A percentile compares a stretch with the other conserved stretches of the same genome.
phyloP scores from a whole-genome alignment of 2,113 vertebrate genomes.

The Oryzias celebensis region DNA sequence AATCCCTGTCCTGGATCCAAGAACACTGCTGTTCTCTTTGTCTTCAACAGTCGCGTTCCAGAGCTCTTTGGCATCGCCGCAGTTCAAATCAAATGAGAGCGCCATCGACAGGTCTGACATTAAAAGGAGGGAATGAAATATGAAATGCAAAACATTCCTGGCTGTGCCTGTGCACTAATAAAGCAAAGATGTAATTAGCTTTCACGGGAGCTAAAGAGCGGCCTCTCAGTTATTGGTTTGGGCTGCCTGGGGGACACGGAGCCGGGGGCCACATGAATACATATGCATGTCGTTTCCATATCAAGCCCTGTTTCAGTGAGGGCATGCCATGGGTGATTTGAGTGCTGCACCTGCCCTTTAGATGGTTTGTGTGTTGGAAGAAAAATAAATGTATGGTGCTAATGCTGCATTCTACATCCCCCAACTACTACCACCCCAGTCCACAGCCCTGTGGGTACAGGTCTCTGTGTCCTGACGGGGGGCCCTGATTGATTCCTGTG shows the following conservation, averaged over 20 bases:
- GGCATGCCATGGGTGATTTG: constrained; percentile 64
- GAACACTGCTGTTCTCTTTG: constrained; percentile 15
- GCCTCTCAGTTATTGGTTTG: constrained; percentile 64
- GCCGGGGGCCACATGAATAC: constrained; percentile 66
- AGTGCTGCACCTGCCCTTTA: constrained; percentile 50
- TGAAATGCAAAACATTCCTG: constrained; percentile 64
- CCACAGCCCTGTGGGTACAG: constrained; percentile 43
- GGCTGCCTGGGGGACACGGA: constrained; percentile 54
- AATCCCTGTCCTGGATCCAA: constrained; percentile 12
- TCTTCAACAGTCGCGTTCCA: constrained; percentile 33
- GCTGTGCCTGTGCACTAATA: constrained; percentile 62
- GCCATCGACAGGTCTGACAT: constrained; percentile 63
- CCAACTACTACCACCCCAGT: background rate
- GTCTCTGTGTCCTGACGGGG: constrained; percentile 51
- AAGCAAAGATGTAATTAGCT: constrained; percentile 72
- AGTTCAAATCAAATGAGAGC: constrained; percentile 56
- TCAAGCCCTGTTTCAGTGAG: constrained; percentile 57
- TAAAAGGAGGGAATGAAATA: constrained; percentile 67
- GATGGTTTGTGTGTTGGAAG: constrained; percentile 23
- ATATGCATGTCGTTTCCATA: constrained; percentile 75
- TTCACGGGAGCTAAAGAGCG: constrained; percentile 54
- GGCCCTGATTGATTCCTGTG: constrained; percentile 53
- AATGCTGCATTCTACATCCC: constrained; percentile 31
- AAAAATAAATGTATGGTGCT: constrained; percentile 21
- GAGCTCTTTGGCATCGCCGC: constrained; percentile 16